Conservation (phyloP, 2,888 invertebrate genomes). For the Xylota sylvarum region DNA sequence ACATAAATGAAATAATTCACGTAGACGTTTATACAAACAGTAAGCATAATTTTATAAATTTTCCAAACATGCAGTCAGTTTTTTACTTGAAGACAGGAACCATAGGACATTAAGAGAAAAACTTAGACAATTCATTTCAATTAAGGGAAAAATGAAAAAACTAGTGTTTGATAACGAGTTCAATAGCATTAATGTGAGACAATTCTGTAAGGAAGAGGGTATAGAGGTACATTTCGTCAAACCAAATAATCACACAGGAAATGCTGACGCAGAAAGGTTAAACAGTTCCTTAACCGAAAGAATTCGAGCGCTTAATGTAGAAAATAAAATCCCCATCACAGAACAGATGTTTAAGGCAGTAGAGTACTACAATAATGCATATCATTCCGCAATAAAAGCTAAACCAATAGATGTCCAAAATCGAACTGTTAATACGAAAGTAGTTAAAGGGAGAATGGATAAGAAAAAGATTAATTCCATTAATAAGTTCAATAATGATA, state of each 20-base stretch:
- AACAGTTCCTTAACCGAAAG: neutral
- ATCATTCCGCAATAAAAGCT: slow-evolving; percentile 47
- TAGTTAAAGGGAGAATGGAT: slow-evolving; percentile 2
- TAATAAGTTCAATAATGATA: slow-evolving; percentile 31
- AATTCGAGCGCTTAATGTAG: neutral
- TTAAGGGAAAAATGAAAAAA: too few species aligned
- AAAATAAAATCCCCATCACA: neutral
- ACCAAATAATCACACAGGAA: too few species aligned
- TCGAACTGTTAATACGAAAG: slow-evolving; percentile 9
- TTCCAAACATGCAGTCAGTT: neutral
- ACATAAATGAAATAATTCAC: neutral
- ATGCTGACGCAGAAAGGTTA: too few species aligned
- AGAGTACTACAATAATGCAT: slow-evolving; percentile 61
- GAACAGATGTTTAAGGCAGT: slow-evolving; percentile 1
- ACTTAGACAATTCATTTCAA: too few species aligned
- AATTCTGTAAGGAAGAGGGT: too few species aligned
- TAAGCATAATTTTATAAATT: too few species aligned
- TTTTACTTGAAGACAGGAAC: neutral
- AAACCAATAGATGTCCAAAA: slow-evolving; percentile 21
- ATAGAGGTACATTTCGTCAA: too few species aligned
- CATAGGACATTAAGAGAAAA: too few species aligned
- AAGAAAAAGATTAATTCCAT: slow-evolving; percentile 12
- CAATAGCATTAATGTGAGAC: too few species aligned
- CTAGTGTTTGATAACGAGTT: too few species aligned
- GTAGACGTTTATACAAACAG: neutral